These are phyloP conservation scores for Eristalis pertinax DNA, from an alignment of 2,888 invertebrate species.

Conservation along the genomic window DNA sequence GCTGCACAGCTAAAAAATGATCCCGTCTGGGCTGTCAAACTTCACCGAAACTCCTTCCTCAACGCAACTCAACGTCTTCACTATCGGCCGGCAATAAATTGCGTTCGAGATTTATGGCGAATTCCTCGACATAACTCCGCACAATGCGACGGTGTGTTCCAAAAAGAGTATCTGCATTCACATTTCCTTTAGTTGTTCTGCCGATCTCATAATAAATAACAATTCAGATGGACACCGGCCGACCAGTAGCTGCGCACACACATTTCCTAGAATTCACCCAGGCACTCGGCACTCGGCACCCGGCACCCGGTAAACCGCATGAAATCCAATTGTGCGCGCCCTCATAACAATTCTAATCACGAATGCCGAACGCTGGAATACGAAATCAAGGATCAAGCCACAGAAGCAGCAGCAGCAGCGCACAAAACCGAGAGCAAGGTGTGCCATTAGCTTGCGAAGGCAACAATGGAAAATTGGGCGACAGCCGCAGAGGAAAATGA, in stretches of 20 bases:
- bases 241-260: constrained; percentile 17
- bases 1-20: not conserved
- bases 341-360: constrained; percentile 71
- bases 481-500: constrained; percentile 20
- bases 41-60: constrained; percentile 50
- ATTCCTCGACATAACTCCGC: constrained; percentile 54
- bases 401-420: not conserved
- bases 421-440: constrained; percentile 16
- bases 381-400: constrained; percentile 35
- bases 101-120: constrained; percentile 58
- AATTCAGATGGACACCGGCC: constrained; percentile 57
- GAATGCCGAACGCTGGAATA: constrained; percentile 11
- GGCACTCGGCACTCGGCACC: not conserved
- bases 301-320: not conserved
- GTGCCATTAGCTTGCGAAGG: not conserved
- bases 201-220: constrained; percentile 70
- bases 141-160: not conserved
- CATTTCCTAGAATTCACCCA: constrained; percentile 56
- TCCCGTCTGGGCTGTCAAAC: constrained; percentile 15
- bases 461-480: constrained; percentile 67
- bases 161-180: constrained; percentile 29
- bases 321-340: constrained; percentile 35
- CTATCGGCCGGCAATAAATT: constrained; percentile 55
- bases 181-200: constrained; percentile 50
- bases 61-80: constrained; percentile 49